Evolutionary conservation across 2,888 invertebrate species (phyloP).

Genomic region (Autographa gamma): DNA sequence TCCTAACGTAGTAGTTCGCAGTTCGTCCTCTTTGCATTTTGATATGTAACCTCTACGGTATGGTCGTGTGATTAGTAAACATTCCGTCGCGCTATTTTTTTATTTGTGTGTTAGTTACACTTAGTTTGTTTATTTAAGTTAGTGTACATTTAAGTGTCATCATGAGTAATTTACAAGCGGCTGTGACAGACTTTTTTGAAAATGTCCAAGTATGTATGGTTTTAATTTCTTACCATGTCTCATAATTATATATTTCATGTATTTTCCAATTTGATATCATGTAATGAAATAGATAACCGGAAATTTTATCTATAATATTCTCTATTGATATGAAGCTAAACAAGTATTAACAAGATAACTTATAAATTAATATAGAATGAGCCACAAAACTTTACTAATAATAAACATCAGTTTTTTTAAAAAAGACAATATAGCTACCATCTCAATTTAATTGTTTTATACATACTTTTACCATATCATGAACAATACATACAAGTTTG

Average conservation of each 20-base stretch:
- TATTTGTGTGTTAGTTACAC: not conserved
- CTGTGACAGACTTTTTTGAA: constrained; percentile 68
- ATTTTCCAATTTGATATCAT: not conserved
- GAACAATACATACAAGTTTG: no score
- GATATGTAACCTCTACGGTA: constrained; percentile 37
- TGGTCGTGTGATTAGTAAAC: constrained; percentile 28
- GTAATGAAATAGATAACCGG: not conserved
- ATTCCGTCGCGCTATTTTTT: constrained; percentile 22
- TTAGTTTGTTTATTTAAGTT: constrained; percentile 3
- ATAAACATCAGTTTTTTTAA: no score
- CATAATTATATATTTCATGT: not conserved
- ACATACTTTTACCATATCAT: no score
- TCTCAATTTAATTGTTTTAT: no score
- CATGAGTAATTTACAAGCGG: constrained; percentile 76
- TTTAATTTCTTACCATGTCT: not conserved
- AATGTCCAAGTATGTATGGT: constrained; percentile 72
- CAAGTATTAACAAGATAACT: not conserved
- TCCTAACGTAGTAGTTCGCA: constrained; percentile 4
- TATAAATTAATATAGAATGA: not conserved
- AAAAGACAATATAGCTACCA: no score
- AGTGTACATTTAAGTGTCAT: constrained; percentile 25
- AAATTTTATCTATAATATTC: not conserved
- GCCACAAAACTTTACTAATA: not conserved
- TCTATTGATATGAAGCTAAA: not conserved
- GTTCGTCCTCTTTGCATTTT: constrained; percentile 37